Conservation (phyloP, 2,113 vertebrate genomes). For the Ailuropoda melanoleuca region DNA sequence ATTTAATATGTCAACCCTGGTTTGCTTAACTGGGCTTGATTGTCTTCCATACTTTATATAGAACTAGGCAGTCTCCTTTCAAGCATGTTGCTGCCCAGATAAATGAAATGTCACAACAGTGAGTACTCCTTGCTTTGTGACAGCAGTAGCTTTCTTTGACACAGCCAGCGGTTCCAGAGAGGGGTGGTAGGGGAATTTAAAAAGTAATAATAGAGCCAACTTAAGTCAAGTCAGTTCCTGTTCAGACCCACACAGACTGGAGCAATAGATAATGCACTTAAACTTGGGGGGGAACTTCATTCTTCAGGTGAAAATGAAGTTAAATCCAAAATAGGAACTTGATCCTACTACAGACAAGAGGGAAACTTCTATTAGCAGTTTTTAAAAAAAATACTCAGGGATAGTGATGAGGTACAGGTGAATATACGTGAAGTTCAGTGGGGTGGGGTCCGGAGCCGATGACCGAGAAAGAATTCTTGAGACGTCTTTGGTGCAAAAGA, state of each 20-base stretch:
- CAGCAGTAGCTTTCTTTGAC: constrained; percentile 74
- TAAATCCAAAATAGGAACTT: background rate
- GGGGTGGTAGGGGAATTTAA: constrained; percentile 17
- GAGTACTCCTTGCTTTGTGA: constrained; percentile 76
- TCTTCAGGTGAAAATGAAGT: constrained; percentile 32
- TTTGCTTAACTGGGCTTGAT: constrained; percentile 85
- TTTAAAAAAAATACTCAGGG: background rate
- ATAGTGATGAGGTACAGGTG: no score
- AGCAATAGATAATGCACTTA: constrained; percentile 13
- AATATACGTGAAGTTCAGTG: no score
- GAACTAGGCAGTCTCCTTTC: constrained; percentile 76
- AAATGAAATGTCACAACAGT: constrained; percentile 81
- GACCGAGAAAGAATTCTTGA: no score
- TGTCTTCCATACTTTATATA: constrained; percentile 85
- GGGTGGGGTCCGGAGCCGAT: no score
- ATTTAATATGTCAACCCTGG: constrained; percentile 88
- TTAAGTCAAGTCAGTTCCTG: background rate
- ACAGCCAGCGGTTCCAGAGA: background rate
- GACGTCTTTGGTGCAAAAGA: no score
- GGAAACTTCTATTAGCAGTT: constrained; percentile 41
- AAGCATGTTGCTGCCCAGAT: constrained; percentile 75
- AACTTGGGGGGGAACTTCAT: background rate
- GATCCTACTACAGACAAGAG: background rate
- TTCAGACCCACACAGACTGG: background rate
- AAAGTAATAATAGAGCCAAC: background rate